phyloP scores from a whole-genome alignment of 1,140 invertebrate species.

The Lethocerus indicus region DNA sequence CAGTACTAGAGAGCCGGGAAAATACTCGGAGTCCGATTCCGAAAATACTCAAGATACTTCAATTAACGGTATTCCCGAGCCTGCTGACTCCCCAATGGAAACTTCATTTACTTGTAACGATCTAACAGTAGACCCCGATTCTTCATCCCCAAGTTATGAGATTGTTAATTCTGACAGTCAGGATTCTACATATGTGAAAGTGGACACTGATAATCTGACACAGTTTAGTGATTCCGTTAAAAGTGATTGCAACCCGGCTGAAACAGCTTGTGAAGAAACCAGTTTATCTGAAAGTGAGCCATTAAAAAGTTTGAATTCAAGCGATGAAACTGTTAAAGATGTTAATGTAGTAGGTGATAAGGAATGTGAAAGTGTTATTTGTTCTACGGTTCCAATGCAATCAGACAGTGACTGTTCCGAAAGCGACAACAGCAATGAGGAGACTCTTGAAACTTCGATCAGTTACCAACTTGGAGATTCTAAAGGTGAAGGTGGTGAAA shows the following conservation, averaged over 20 bases:
- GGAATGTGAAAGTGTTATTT: constrained; percentile 9
- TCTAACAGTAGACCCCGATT: constrained; percentile 2
- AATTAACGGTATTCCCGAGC: constrained; percentile 14
- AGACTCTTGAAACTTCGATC: too few relatives aligned
- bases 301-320: not conserved
- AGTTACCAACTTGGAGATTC: not conserved
- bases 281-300: not conserved
- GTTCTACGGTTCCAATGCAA: not conserved
- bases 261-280: not conserved
- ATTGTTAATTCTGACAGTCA: not conserved
- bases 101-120: constrained; percentile 10
- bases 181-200: not conserved
- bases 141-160: not conserved
- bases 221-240: not conserved
- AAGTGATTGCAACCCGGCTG: not conserved
- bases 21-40: constrained; percentile 6
- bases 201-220: not conserved
- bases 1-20: constrained; percentile 77
- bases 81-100: constrained; percentile 12
- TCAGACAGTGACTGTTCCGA: not conserved
- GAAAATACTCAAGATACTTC: constrained; percentile 9
- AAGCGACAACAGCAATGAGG: too few relatives aligned
- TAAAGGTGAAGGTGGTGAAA: not conserved
- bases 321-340: constrained; percentile 1
- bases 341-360: constrained; percentile 1